A percentile compares a stretch with the other conserved stretches of the same genome.
Conservation (phyloP, 2,888 invertebrate genomes). For the Plebejus melissa region DNA sequence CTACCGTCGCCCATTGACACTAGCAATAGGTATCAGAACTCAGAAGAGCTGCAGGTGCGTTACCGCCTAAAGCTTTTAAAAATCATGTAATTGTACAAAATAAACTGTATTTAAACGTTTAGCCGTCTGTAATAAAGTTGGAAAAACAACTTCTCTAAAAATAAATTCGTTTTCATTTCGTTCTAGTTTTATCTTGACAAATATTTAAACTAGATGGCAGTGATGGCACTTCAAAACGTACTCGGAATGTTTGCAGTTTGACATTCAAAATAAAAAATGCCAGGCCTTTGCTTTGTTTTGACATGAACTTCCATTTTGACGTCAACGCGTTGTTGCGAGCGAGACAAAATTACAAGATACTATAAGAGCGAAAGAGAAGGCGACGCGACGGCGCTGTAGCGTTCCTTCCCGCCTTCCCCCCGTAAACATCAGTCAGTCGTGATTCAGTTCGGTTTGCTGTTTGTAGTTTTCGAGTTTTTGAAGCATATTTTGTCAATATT, state of each 20-base stretch:
- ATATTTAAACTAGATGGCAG: constrained; percentile 50
- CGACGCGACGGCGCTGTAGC: constrained; percentile 68
- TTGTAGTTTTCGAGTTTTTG: constrained; percentile 50
- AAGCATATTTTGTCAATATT: constrained; percentile 38
- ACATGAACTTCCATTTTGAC: constrained; percentile 64
- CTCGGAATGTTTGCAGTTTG: constrained; percentile 55
- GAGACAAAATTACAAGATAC: constrained; percentile 45
- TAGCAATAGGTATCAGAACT: no score
- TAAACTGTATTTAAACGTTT: not conserved
- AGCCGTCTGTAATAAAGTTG: not conserved
- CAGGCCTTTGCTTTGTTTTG: constrained; percentile 73
- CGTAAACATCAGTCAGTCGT: constrained; percentile 62
- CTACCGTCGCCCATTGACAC: no score
- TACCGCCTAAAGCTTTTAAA: not conserved
- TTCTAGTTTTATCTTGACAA: constrained; percentile 29
- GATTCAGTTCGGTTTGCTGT: constrained; percentile 63
- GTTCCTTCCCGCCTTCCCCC: constrained; percentile 70
- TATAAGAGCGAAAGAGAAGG: constrained; percentile 48
- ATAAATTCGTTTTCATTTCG: constrained; percentile 32
- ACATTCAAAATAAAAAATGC: constrained; percentile 51
- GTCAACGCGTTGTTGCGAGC: constrained; percentile 55
- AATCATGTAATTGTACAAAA: not conserved
- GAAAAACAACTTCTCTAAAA: constrained; percentile 18
- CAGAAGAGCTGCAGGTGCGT: no score
- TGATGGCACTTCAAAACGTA: constrained; percentile 54